phyloP scores from a whole-genome alignment of 2,797 vertebrate genomes.

The Hypotaenidia philippensis region DNA sequence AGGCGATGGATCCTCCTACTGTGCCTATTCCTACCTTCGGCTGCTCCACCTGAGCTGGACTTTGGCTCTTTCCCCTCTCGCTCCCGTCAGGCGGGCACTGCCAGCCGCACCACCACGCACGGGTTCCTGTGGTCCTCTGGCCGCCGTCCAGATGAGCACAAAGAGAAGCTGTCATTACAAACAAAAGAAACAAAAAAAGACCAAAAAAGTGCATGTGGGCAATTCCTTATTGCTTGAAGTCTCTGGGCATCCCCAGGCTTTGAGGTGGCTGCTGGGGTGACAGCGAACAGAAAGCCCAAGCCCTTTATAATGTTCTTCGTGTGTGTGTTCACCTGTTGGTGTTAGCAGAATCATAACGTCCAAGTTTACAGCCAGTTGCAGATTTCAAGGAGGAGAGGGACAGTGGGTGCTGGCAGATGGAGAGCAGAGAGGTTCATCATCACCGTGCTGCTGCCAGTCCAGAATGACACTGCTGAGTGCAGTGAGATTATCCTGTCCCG shows the following conservation, averaged over 20 bases:
- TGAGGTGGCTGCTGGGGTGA: background rate
- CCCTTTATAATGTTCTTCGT: background rate
- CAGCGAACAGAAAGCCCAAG: background rate
- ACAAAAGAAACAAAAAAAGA: background rate
- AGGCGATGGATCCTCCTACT: background rate
- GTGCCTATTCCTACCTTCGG: background rate
- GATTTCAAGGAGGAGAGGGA: background rate
- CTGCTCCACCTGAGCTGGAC: constrained; percentile 27
- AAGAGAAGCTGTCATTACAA: background rate
- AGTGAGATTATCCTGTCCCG: background rate
- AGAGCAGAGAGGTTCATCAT: background rate
- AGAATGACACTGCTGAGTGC: background rate
- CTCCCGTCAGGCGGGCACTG: background rate
- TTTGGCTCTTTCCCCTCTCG: background rate
- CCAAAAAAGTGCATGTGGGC: background rate
- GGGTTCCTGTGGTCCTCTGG: background rate
- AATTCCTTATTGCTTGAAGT: background rate
- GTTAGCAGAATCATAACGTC: background rate
- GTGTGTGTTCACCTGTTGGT: background rate
- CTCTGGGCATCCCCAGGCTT: background rate
- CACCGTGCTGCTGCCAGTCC: background rate
- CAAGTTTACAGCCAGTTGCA: background rate
- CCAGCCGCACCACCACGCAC: background rate
- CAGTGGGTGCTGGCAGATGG: background rate
- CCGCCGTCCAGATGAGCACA: background rate